These are phyloP conservation scores for Dromiciops gliroides DNA, from an alignment of 2,113 vertebrate species.

Conservation along the genomic window DNA sequence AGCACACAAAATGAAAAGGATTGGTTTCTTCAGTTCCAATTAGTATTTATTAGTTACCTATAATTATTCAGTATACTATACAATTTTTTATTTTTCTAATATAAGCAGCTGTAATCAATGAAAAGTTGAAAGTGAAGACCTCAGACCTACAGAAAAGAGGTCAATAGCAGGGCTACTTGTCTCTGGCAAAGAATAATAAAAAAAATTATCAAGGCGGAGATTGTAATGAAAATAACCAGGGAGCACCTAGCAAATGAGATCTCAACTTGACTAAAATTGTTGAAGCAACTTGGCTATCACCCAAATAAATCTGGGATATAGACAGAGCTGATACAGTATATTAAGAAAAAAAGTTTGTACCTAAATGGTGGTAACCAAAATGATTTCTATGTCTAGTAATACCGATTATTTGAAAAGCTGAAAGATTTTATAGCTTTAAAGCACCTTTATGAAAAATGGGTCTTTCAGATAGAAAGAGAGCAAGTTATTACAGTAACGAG, in stretches of 20 bases:
- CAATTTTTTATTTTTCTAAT: constrained; percentile 45
- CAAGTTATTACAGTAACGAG: neutral
- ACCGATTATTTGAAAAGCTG: neutral
- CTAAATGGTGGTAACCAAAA: neutral
- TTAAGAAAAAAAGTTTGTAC: neutral
- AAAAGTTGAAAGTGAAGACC: constrained; percentile 10
- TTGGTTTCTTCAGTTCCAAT: constrained; percentile 24
- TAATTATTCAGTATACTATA: constrained; percentile 44
- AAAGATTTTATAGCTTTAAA: neutral
- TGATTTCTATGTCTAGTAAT: neutral
- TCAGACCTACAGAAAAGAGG: neutral
- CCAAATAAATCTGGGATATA: constrained; percentile 3
- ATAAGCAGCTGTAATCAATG: neutral
- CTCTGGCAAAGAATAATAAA: neutral
- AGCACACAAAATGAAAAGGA: neutral
- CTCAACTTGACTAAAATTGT: neutral
- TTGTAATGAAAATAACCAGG: neutral
- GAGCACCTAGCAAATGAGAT: neutral
- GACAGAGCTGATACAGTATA: neutral
- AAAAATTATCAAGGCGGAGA: neutral
- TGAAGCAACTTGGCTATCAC: neutral
- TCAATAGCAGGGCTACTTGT: neutral
- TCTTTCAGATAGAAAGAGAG: neutral
- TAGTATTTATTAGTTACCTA: constrained; percentile 46
- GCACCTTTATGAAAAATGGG: neutral